Percentiles rank a stretch among this genome's conserved stretches.
These are phyloP conservation scores for Harpalus rubripes DNA, from an alignment of 2,888 invertebrate genomes.

Conservation along the genomic window DNA sequence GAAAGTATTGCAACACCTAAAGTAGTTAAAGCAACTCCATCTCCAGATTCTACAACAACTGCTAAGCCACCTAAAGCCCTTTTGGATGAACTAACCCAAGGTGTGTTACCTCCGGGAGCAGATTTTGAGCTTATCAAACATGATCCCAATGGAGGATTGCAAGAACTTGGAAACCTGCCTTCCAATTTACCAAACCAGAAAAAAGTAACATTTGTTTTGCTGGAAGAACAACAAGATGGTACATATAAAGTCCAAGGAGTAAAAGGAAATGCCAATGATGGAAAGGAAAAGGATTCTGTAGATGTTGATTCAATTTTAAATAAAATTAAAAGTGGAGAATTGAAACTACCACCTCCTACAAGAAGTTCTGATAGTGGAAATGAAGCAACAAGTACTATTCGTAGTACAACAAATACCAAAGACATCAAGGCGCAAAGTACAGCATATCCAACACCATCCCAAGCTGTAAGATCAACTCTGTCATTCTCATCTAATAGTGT, in stretches of 20 bases:
- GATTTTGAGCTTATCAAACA: slow-evolving; percentile 91
- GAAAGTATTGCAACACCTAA: slow-evolving; percentile 75
- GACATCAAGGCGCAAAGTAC: slow-evolving; percentile 68
- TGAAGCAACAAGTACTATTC: slow-evolving; percentile 71
- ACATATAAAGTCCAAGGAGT: slow-evolving; percentile 92
- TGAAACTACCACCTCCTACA: slow-evolving; percentile 85
- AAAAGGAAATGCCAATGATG: slow-evolving; percentile 86
- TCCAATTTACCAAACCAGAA: slow-evolving; percentile 83
- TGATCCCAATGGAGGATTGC: slow-evolving; percentile 85
- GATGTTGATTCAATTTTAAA: slow-evolving; percentile 90
- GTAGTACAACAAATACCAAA: slow-evolving; percentile 70
- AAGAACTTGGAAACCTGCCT: slow-evolving; percentile 83
- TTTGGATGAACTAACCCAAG: slow-evolving; percentile 89
- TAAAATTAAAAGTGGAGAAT: slow-evolving; percentile 89
- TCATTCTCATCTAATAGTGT: slow-evolving; percentile 70
- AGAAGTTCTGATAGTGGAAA: slow-evolving; percentile 72
- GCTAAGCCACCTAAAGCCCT: slow-evolving; percentile 83
- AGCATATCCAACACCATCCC: slow-evolving; percentile 68
- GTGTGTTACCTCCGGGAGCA: slow-evolving; percentile 87
- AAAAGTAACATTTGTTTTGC: slow-evolving; percentile 91
- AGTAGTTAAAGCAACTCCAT: slow-evolving; percentile 73
- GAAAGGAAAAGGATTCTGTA: slow-evolving; percentile 83
- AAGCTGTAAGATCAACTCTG: slow-evolving; percentile 75
- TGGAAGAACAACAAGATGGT: slow-evolving; percentile 92
- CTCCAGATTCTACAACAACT: slow-evolving; percentile 72